Evolutionary conservation across 2,888 invertebrate species (phyloP), one percentile per base, ranked within the genome.

Genomic region (Hyposoter didymator): DNA sequence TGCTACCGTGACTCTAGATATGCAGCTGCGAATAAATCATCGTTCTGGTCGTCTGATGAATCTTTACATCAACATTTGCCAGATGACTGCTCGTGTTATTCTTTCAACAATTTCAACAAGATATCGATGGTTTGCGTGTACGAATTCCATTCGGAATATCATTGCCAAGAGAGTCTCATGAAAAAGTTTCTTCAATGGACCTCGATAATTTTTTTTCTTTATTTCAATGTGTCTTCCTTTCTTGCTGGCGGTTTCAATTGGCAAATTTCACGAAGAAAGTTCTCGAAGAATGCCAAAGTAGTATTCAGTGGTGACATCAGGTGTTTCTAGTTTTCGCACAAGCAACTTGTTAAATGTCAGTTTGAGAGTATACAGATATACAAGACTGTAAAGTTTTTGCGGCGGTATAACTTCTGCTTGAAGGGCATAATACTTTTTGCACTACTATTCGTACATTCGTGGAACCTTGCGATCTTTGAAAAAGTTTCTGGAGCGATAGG

Each of bases 361-460:
- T 75, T 28, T n/a, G 45, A 45, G 32, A 14, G 17, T 43, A 45
- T 52, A 76, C 32, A 76, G 49, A 67, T 49, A 67, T 67, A 28
- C 17, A 45, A 1, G 45, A 45, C 35, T 70, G 32, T 35, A 32
- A 62, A 59, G 47, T 70, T 72, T 72, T 35, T 17, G n/a, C 47
- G 39, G 49, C 64, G 14, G 45, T 78, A 78, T 69, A 78, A 79
- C 70, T 79, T 79, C 17, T 22, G 10, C 55, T 32, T 22, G 47
- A 70, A 59, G 70, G 39, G 78, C 47, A 35, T 79, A 79, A 70
- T 79, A 72, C 70, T 79, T 72, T 79, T 49, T 59, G 55, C 43
- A 67, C 67, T 19, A 17, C 39, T 52, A 78, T 45, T 70, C 69
- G 32, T 78, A 78, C 70, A 78, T 78, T 70, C 35, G 59, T 59